phyloP scores from a whole-genome alignment of 2,113 vertebrate species.

The Leucopternis melanops region DNA sequence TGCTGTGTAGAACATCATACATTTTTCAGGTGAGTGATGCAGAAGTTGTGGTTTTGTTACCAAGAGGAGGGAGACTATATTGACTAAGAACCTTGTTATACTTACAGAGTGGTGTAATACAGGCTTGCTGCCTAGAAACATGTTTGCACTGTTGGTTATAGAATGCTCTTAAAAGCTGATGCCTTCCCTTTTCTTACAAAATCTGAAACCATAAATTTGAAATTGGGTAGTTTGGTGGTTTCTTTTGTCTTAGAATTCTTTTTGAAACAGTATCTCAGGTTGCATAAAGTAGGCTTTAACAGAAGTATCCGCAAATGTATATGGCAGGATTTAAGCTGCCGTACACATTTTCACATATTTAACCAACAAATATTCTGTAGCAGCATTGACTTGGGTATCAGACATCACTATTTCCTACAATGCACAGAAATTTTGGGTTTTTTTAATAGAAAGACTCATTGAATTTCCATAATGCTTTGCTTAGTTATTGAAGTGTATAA shows the following conservation, averaged over 20 bases:
- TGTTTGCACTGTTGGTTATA: not conserved
- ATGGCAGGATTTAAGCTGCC: not conserved
- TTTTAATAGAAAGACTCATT: not conserved
- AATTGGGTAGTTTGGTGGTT: not conserved
- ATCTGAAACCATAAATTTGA: not conserved
- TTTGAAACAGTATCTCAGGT: not conserved
- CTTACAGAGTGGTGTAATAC: not conserved
- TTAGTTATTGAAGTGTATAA: not conserved
- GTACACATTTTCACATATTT: not conserved
- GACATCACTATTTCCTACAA: not conserved
- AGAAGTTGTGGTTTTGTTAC: not conserved
- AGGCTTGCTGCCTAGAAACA: not conserved
- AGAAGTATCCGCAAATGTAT: not conserved
- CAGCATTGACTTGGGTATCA: not conserved
- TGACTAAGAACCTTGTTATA: not conserved
- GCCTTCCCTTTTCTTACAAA: not conserved
- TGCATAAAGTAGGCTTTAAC: not conserved
- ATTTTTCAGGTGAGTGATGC: constrained; percentile 81
- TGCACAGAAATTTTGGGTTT: not conserved
- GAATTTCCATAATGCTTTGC: not conserved
- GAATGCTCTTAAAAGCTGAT: not conserved
- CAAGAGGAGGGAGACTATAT: not conserved
- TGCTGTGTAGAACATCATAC: constrained; percentile 88
- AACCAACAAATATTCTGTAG: not conserved
- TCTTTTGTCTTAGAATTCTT: not conserved